A percentile compares a stretch with the other conserved stretches of the same genome.
These are phyloP conservation scores for Dioctria rufipes DNA, from an alignment of 2,888 invertebrate genomes.

Conservation along the genomic window DNA sequence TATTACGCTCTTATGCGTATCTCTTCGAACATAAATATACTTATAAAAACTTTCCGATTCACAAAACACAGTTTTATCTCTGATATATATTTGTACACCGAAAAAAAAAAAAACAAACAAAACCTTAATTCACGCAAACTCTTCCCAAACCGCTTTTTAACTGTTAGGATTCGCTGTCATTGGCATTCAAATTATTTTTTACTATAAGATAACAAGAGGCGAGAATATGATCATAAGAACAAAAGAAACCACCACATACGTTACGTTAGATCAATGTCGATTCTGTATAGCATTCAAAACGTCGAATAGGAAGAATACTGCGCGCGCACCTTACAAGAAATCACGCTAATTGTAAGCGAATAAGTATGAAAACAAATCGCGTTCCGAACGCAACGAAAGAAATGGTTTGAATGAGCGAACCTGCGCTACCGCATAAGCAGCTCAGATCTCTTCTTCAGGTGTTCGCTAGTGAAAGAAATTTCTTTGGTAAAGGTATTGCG, in stretches of 20 bases:
- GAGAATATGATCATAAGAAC: slow-evolving; percentile 9
- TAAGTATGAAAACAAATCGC: slow-evolving; percentile 5
- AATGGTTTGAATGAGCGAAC: slow-evolving; percentile 41
- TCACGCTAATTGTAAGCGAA: slow-evolving; percentile 8
- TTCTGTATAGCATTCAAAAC: not conserved
- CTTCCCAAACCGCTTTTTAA: slow-evolving; percentile 1
- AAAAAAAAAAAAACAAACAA: slow-evolving; percentile 3
- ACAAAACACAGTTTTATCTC: not conserved
- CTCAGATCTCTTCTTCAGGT: too few species aligned
- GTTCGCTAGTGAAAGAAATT: slow-evolving; percentile 48
- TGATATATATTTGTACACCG: not conserved
- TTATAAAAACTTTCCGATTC: not conserved
- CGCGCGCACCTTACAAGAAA: slow-evolving; percentile 24
- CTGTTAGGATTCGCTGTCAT: slow-evolving; percentile 29
- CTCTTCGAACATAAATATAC: not conserved
- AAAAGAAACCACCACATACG: not conserved
- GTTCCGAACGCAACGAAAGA: slow-evolving; percentile 50
- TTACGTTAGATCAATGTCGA: too few species aligned
- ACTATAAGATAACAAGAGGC: not conserved
- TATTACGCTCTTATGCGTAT: not conserved
- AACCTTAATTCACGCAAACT: not conserved
- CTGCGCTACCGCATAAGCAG: not conserved
- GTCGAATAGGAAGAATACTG: not conserved
- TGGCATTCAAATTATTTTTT: slow-evolving; percentile 32
- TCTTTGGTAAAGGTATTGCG: not conserved